Percentiles rank a stretch among this genome's conserved stretches.
Evolutionary conservation across 2,888 invertebrate species (phyloP).

Genomic region (Leptopilina syphax): DNA sequence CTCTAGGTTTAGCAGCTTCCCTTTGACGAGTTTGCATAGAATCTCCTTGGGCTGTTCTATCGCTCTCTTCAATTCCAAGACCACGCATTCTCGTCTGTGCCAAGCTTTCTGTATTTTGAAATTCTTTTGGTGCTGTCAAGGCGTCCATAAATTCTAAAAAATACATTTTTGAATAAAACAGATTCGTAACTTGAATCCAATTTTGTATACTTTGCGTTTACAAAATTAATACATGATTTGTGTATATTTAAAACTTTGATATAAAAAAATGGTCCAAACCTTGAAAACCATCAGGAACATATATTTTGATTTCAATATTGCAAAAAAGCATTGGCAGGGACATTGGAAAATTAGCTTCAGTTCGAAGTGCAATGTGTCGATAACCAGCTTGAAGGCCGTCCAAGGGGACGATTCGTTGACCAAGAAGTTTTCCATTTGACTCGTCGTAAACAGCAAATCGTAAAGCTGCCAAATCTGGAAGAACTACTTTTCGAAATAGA

Average conservation of each 20-base stretch:
- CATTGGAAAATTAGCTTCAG: conserved; percentile 99
- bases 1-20: conserved; percentile 70
- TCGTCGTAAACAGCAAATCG: conserved; percentile 99
- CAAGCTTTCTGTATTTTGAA: conserved; percentile 66
- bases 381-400: conserved; percentile 99
- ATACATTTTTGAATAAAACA: not conserved
- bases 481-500: conserved; percentile 97
- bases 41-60: conserved; percentile 76
- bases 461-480: conserved; percentile 97
- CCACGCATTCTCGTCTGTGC: conserved; percentile 92
- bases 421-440: conserved; percentile 92
- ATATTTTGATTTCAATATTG: conserved; percentile 99
- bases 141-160: conserved; percentile 96
- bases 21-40: conserved; percentile 67
- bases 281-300: conserved; percentile 99
- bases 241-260: too few relatives aligned
- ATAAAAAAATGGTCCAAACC: conserved; percentile 77
- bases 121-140: conserved; percentile 90
- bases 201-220: too few relatives aligned
- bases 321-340: conserved; percentile 99
- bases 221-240: too few relatives aligned
- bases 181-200: too few relatives aligned
- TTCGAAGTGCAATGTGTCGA: conserved; percentile 96
- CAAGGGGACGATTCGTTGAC: conserved; percentile 97
- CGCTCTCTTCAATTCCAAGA: conserved; percentile 93